These are phyloP conservation scores for Eupithecia exiguata DNA, from an alignment of 2,888 invertebrate genomes.

Conservation along the genomic window DNA sequence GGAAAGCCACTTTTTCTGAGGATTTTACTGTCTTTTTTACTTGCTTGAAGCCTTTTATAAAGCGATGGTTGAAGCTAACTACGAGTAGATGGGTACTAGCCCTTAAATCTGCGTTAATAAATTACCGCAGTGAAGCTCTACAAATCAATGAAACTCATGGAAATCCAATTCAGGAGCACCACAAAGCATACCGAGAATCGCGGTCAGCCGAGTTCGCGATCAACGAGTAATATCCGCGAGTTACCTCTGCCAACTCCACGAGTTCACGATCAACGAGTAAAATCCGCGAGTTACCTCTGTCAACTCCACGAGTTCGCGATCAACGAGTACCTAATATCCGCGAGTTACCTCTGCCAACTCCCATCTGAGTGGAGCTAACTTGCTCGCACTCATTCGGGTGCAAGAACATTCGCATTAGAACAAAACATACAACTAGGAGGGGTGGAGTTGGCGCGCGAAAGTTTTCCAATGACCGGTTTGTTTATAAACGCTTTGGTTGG, in stretches of 20 bases:
- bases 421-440: background rate
- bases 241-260: constrained; percentile 10
- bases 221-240: constrained; percentile 16
- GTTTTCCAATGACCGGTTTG: background rate
- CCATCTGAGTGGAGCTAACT: background rate
- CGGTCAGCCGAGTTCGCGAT: background rate
- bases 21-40: background rate
- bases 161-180: background rate
- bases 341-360: constrained; percentile 11
- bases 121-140: background rate
- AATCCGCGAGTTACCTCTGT: constrained; percentile 13
- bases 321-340: constrained; percentile 18
- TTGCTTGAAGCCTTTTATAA: background rate
- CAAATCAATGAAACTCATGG: constrained; percentile 7
- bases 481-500: background rate
- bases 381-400: background rate
- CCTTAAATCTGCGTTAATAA: background rate
- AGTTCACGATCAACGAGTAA: constrained; percentile 15
- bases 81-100: background rate
- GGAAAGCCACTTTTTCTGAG: background rate
- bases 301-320: constrained; percentile 11
- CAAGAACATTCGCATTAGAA: background rate
- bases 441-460: background rate
- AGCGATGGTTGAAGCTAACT: background rate
- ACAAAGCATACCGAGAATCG: constrained; percentile 5